phyloP scores from a whole-genome alignment of 2,797 vertebrate species.

The Pelodytes ibericus region DNA sequence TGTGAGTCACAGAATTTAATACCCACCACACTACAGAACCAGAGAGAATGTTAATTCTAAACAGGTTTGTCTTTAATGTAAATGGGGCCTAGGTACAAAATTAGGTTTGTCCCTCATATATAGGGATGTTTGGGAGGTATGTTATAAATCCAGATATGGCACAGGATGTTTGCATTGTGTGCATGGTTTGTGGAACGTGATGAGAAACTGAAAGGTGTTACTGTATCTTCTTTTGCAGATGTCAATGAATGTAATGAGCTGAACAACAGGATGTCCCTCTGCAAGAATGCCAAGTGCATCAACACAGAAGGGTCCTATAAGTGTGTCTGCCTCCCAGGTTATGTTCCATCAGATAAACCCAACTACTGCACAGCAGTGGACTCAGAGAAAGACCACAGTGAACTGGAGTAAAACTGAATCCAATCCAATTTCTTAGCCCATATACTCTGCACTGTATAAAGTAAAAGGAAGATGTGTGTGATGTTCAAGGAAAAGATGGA shows the following conservation, averaged over 20 bases:
- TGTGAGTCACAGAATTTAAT: too few species aligned
- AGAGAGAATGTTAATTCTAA: too few species aligned
- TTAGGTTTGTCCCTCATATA: too few species aligned
- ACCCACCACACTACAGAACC: too few species aligned
- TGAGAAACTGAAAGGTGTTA: slow-evolving; percentile 13
- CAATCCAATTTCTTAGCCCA: slow-evolving; percentile 70
- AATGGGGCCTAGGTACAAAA: too few species aligned
- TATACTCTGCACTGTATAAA: slow-evolving; percentile 89
- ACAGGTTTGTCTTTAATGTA: too few species aligned
- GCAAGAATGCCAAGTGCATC: slow-evolving; percentile 94
- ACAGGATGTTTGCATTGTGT: too few species aligned
- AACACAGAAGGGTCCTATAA: slow-evolving; percentile 93
- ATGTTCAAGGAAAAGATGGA: slow-evolving; percentile 83
- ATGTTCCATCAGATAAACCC: slow-evolving; percentile 80
- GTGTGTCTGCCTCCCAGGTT: slow-evolving; percentile 92
- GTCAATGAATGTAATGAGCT: slow-evolving; percentile 94
- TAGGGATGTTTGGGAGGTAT: too few species aligned
- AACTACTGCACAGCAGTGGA: slow-evolving; percentile 89
- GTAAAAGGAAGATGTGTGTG: slow-evolving; percentile 72
- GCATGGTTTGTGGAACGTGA: slow-evolving; percentile 29
- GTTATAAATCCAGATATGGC: too few species aligned
- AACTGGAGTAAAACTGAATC: slow-evolving; percentile 76
- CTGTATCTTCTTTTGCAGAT: slow-evolving; percentile 72
- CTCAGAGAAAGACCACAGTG: slow-evolving; percentile 70
- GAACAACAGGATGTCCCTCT: slow-evolving; percentile 92